Evolutionary conservation across 2,888 invertebrate genomes (phyloP).

Genomic region (Petrolisthes cinctipes): DNA sequence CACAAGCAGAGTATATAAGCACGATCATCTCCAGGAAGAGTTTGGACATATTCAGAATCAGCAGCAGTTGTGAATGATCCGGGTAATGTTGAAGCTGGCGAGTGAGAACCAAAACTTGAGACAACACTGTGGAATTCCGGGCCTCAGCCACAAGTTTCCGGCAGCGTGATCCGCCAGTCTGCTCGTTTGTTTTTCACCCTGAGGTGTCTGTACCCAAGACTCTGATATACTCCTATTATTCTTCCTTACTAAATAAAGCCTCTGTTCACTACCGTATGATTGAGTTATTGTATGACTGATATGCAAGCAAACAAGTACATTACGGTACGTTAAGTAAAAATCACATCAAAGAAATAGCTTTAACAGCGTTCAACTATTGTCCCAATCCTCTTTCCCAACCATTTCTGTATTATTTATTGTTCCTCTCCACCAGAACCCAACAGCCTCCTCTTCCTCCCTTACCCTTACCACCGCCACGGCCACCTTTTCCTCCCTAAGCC

Average conservation of each 20-base stretch:
- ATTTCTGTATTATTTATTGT: not conserved
- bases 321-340: not conserved
- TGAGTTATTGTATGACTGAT: not conserved
- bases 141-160: not conserved
- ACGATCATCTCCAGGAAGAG: not conserved
- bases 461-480: not conserved
- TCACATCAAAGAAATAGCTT: not conserved
- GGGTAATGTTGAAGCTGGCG: not conserved
- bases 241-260: not conserved
- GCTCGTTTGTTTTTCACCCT: not conserved
- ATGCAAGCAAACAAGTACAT: not conserved
- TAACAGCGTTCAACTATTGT: not conserved
- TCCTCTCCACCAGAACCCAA: not conserved
- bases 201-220: not conserved
- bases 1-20: no score
- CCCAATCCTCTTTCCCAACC: not conserved
- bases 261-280: not conserved
- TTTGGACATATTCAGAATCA: not conserved
- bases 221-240: not conserved
- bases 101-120: not conserved
- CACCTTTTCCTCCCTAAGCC: not conserved
- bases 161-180: not conserved
- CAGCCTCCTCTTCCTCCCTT: not conserved
- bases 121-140: not conserved
- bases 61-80: not conserved